Evolutionary conservation across 2,888 invertebrate species (phyloP), one percentile per base, ranked within the genome.

Genomic region (Lasioglossum figueresi): DNA sequence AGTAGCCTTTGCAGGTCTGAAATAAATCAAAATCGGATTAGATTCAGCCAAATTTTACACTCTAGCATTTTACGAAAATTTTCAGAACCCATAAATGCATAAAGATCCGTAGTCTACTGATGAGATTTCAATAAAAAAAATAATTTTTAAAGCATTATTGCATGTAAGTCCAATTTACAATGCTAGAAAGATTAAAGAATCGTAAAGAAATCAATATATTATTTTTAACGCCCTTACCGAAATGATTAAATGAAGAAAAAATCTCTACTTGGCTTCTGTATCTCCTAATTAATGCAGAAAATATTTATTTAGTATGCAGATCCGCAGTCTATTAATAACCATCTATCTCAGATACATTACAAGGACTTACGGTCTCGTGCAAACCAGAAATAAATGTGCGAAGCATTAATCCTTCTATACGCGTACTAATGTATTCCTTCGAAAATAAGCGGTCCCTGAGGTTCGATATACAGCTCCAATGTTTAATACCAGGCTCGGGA

Each of bases 401-500:
- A 68, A 70, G 43, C 70, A 23, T 27, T 77, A 27, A 77, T 70
- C 19, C 40, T 31, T 19, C 34, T 48, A 23, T 52, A 40, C 31
- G 23, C 19, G 68, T n/a, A 68, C 43, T 40, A 56, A 56, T 73
- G 52, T 52, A 70, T 80, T 70, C 52, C 59, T 12, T 37, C n/a
- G 34, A 40, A 66, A 76, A 23, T 31, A 56, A 77, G 34, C 27
- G 45, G 37, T 70, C 68, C 70, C 70, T 5, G 4, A 52, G 68
- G 68, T 31, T 19, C 63, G 23, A 66, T 76, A 45, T 19, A 43
- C 14, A 45, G 37, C 78, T 12, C 48, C 37, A 27, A 52, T 31
- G 19, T 43, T 81, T 81, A 79, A 79, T 79, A 63, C 66, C 59
- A 8, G 37, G 34, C 31, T 40, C n/a, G 40, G 59, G 43, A 73